phyloP scores from a whole-genome alignment of 2,113 vertebrate genomes.

The Salvelinus fontinalis region DNA sequence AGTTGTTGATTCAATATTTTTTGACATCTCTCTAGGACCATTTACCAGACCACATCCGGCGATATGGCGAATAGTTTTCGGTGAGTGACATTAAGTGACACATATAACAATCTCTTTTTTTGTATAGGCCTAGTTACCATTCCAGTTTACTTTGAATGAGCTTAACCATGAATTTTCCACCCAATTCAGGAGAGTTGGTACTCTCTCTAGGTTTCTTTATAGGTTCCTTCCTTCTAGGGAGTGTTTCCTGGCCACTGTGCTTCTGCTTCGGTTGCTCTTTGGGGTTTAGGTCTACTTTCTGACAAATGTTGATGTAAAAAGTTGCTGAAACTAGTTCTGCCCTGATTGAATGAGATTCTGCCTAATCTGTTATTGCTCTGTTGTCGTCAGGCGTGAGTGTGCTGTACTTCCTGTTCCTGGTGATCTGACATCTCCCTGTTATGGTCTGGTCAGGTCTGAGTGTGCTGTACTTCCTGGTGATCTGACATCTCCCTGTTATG shows the following conservation, averaged over 20 bases:
- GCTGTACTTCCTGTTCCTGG: constrained; percentile 88
- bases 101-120: too few relatives aligned
- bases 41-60: constrained; percentile 97
- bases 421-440: constrained; percentile 66
- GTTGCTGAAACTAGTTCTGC: too few relatives aligned
- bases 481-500: neutral
- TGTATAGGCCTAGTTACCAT: too few relatives aligned
- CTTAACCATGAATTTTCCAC: neutral
- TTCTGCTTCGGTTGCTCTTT: too few relatives aligned
- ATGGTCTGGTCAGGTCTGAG: constrained; percentile 82
- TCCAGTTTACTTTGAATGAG: neutral
- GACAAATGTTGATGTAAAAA: too few relatives aligned
- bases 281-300: too few relatives aligned
- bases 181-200: too few relatives aligned
- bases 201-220: neutral
- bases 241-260: too few relatives aligned
- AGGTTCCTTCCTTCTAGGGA: constrained; percentile 46
- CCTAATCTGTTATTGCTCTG: neutral
- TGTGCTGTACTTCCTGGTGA: constrained; percentile 92
- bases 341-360: neutral
- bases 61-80: constrained; percentile 97
- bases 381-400: constrained; percentile 87
- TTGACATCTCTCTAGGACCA: constrained; percentile 75
- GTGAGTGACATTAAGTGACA: constrained; percentile 36
- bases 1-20: too few relatives aligned